A percentile compares a stretch with the other conserved stretches of the same genome.
Evolutionary conservation across 2,888 invertebrate genomes (phyloP).

Genomic region (Zele albiditarsus): DNA sequence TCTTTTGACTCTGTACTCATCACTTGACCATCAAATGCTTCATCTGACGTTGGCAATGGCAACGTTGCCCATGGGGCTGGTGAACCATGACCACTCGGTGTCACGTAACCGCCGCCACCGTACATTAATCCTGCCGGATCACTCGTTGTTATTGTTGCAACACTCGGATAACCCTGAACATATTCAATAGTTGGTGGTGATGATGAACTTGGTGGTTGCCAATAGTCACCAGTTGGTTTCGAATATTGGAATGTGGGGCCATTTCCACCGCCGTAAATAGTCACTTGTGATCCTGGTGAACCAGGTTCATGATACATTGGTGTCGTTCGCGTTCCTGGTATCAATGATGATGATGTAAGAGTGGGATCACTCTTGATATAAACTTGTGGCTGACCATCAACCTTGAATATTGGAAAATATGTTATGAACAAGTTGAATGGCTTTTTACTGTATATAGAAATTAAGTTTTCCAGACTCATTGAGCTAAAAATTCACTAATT

Average conservation of each 20-base stretch:
- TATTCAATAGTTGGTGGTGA: conserved; percentile 62
- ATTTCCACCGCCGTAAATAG: conserved; percentile 74
- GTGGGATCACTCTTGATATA: conserved; percentile 82
- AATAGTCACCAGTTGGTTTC: conserved; percentile 70
- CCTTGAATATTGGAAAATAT: conserved; percentile 49
- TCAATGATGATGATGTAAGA: conserved; percentile 77
- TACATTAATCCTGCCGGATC: conserved; percentile 64
- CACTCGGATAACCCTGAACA: conserved; percentile 64
- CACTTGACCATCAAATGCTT: conserved; percentile 73
- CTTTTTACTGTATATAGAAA: not conserved
- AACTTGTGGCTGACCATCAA: conserved; percentile 74
- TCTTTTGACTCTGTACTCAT: conserved; percentile 79
- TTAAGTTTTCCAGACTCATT: not conserved
- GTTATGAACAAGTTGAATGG: not conserved
- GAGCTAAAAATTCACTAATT: no score
- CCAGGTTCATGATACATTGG: conserved; percentile 75
- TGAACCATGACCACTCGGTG: conserved; percentile 72
- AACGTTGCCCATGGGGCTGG: conserved; percentile 74
- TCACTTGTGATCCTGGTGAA: conserved; percentile 78
- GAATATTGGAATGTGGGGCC: conserved; percentile 76
- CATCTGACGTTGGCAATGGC: conserved; percentile 73
- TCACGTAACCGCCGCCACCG: conserved; percentile 61
- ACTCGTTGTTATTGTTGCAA: conserved; percentile 61
- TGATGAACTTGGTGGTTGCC: conserved; percentile 52
- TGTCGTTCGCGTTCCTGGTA: conserved; percentile 72